phyloP scores from a whole-genome alignment of 2,888 invertebrate species.

The Polia nebulosa region DNA sequence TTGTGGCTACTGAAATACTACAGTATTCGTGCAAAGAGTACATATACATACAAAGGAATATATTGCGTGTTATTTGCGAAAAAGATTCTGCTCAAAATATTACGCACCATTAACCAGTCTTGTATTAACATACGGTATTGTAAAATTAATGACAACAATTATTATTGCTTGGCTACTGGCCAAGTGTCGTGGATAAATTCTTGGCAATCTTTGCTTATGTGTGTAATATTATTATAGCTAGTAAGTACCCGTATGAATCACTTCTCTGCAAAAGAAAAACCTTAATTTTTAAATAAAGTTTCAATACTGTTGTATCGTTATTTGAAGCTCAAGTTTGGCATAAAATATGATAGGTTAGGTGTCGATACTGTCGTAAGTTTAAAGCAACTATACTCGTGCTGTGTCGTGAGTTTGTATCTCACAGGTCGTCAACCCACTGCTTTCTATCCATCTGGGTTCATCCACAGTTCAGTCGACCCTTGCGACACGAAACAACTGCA shows the following conservation, averaged over 20 bases:
- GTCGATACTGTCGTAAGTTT: not conserved
- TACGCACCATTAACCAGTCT: conserved; percentile 52
- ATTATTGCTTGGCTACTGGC: conserved; percentile 57
- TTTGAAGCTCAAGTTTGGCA: not conserved
- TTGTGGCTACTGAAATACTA: not conserved
- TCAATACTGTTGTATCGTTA: not conserved
- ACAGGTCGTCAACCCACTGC: conserved; percentile 13
- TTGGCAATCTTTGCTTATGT: conserved; percentile 52
- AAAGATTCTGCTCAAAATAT: conserved; percentile 42
- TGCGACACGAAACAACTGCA: conserved; percentile 12
- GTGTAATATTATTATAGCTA: conserved; percentile 22
- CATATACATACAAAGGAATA: not conserved
- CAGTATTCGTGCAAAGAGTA: not conserved
- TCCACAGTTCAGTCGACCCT: not conserved
- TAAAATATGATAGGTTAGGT: not conserved
- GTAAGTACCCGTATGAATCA: conserved; percentile 24
- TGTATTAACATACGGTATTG: conserved; percentile 56
- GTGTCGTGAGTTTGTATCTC: not conserved
- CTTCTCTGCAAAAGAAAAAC: not conserved
- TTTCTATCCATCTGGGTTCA: conserved; percentile 16
- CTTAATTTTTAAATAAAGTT: conserved; percentile 12
- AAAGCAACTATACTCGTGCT: conserved; percentile 1
- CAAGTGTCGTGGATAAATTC: conserved; percentile 58
- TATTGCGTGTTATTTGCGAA: conserved; percentile 5
- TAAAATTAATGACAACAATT: conserved; percentile 62